These are phyloP conservation scores for Tamandua tetradactyla DNA, from an alignment of 2,797 vertebrate genomes.

Conservation along the genomic window DNA sequence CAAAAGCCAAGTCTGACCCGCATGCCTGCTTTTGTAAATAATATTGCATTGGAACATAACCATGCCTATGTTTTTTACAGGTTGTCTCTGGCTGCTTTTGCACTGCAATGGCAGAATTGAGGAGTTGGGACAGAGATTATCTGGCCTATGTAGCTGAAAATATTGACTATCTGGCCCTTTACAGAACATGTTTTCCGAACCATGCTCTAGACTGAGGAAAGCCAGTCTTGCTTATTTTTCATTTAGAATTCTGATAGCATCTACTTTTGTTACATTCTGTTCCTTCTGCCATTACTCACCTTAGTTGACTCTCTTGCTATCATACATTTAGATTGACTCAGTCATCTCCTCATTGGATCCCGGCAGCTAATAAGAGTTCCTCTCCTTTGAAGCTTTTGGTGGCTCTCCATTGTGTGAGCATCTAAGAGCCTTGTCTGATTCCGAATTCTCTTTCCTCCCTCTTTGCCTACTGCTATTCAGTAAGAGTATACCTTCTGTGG, in stretches of 20 bases:
- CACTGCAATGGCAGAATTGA: not conserved
- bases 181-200: not conserved
- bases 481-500: not conserved
- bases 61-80: not conserved
- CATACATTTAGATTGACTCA: not conserved
- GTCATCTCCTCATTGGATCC: not conserved
- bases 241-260: constrained; percentile 9
- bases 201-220: not conserved
- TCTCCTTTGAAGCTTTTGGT: not conserved
- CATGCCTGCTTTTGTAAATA: not conserved
- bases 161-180: constrained; percentile 1
- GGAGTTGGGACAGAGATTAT: constrained; percentile 16
- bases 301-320: not conserved
- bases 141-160: constrained; percentile 31
- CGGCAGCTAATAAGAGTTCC: not conserved
- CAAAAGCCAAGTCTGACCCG: not conserved
- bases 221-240: not conserved
- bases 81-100: not conserved
- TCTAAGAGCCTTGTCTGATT: not conserved
- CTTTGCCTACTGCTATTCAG: not conserved
- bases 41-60: not conserved
- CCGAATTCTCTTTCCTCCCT: not conserved
- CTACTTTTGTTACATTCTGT: not conserved
- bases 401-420: not conserved
- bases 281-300: not conserved